Percentiles rank a stretch among this genome's conserved stretches.
Evolutionary conservation across 2,888 invertebrate species (phyloP).

Genomic region (Drosophila hawaiiensis): DNA sequence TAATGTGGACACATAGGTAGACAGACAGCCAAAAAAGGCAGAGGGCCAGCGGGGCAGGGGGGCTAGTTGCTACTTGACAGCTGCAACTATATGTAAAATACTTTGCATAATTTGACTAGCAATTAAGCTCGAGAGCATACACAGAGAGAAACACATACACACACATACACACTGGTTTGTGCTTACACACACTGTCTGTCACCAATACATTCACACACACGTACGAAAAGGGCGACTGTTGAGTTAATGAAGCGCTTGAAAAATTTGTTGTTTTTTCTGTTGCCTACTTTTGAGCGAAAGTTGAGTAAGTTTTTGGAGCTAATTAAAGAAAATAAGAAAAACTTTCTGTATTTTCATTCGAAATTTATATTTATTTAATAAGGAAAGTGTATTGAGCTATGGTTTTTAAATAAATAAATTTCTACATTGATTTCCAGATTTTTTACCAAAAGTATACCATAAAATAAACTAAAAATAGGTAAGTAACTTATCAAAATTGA

Average conservation of each 20-base stretch:
- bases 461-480: slow-evolving; percentile 30
- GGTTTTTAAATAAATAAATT: slow-evolving; percentile 4
- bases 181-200: slow-evolving; percentile 15
- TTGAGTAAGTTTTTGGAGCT: slow-evolving; percentile 3
- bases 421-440: slow-evolving; percentile 28
- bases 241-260: slow-evolving; percentile 51
- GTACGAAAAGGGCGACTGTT: slow-evolving; percentile 1
- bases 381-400: neutral
- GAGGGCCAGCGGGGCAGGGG: slow-evolving; percentile 4
- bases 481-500: slow-evolving; percentile 33
- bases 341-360: neutral
- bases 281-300: slow-evolving; percentile 43
- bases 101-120: slow-evolving; percentile 74
- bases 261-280: slow-evolving; percentile 35
- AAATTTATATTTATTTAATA: neutral
- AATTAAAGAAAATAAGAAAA: slow-evolving; percentile 17
- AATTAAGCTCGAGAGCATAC: slow-evolving; percentile 65
- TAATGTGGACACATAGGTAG: slow-evolving; percentile 34
- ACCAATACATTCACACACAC: slow-evolving; percentile 18
- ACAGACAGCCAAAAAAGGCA: slow-evolving; percentile 9
- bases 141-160: slow-evolving; percentile 19
- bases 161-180: slow-evolving; percentile 11
- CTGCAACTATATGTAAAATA: slow-evolving; percentile 51
- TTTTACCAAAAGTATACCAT: neutral
- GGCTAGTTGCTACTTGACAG: slow-evolving; percentile 32